Base-by-base conservation (phyloP, 1,140 invertebrate genomes). In the Eriosoma lanigerum region DNA sequence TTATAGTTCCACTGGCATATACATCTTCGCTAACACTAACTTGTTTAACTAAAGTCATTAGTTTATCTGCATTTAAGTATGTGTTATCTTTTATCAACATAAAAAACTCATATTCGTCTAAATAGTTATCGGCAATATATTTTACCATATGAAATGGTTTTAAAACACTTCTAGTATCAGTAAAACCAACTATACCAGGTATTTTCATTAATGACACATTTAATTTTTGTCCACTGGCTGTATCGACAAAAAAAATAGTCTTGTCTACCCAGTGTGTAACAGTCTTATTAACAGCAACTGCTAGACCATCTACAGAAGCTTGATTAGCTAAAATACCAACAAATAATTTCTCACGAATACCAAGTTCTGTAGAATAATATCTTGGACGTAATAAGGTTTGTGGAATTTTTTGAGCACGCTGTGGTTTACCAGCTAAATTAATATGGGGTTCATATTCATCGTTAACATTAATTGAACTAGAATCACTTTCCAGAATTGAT, bases 291-390 rank as follows among this genome's bases (percentile, higher is more conserved):
- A 95, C 85, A 38, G 93, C 92, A 9, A 93, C 88, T 1, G 90
- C 92, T 80, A 91, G 88, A 60, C 88, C 89, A 81, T 90, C 88
- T 10, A 96, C 88, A 82, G 91, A 90, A 64, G 91, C 88, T 81
- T 91, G 89, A 2, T 90, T 91, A 4, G 93, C 92, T 81, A 96
- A 87, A 58, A 96, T 90, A 3, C 92, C 94, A 24, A 96, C 90
- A 83, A 97, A 93, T n/a, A 97, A 85, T 85, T 95, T 95, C 48
- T 96, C 93, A 64, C 92, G 89, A 66, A 98, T 96, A 2, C 94
- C 95, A 48, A 98, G 88, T 86, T 98, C 96, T 0, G 94, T 96
- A 17, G 93, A 94, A 85, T 96, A 96, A 87, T 96, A 98, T 46
- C 95, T 88, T 1, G 95, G 95, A 9, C 96, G 88, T 48, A 93